A percentile compares a stretch with the other conserved stretches of the same genome.
Evolutionary conservation across 2,888 invertebrate genomes (phyloP).

Genomic region (Euclidia mi): DNA sequence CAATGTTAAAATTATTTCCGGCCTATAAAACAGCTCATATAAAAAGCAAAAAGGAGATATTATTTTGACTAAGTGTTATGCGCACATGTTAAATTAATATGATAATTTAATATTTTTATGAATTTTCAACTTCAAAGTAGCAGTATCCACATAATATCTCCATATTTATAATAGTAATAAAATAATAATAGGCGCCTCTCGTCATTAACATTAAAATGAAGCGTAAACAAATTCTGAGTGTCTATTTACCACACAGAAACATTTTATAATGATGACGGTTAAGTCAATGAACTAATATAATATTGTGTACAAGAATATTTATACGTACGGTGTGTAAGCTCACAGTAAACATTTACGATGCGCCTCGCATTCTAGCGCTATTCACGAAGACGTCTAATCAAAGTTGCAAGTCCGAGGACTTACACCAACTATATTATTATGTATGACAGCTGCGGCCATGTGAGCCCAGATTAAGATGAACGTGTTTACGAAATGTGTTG

Average conservation of each 20-base stretch:
- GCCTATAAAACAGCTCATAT: too few species aligned
- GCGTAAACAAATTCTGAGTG: conserved; percentile 9
- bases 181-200: not conserved
- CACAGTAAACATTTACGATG: conserved; percentile 68
- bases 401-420: conserved; percentile 73
- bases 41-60: too few species aligned
- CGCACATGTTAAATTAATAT: too few species aligned
- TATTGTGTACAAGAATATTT: conserved; percentile 27
- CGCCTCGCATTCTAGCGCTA: conserved; percentile 43
- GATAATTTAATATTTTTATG: too few species aligned
- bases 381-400: conserved; percentile 66
- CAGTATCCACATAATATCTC: too few species aligned
- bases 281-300: conserved; percentile 27
- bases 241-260: not conserved
- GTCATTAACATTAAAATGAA: conserved; percentile 5
- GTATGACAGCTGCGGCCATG: conserved; percentile 8
- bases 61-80: too few species aligned
- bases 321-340: conserved; percentile 52
- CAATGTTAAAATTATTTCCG: too few species aligned
- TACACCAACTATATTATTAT: conserved; percentile 59
- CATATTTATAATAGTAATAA: not conserved
- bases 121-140: too few species aligned
- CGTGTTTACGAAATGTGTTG: conserved; percentile 10
- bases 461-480: conserved; percentile 34
- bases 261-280: conserved; percentile 3